Percentiles rank a stretch among this genome's conserved stretches.
Evolutionary conservation across 2,888 invertebrate species (phyloP).

Genomic region (Drosophila robusta): DNA sequence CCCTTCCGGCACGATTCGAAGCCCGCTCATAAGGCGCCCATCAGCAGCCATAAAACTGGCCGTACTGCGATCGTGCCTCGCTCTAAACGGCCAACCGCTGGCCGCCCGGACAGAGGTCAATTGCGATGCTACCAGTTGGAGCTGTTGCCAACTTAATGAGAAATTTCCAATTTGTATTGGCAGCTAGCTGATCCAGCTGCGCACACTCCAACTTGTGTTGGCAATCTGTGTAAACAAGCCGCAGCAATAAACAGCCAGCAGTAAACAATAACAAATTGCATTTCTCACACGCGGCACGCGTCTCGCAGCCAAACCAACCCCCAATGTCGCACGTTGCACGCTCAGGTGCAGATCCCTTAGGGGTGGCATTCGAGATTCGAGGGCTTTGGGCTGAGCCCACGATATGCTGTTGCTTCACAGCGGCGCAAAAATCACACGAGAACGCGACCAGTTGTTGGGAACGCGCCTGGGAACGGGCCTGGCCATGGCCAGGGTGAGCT

Average conservation of each 20-base stretch:
- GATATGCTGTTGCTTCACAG: conserved; percentile 61
- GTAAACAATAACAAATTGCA: conserved; percentile 69
- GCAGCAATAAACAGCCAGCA: conserved; percentile 15
- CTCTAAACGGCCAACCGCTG: conserved; percentile 3
- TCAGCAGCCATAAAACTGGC: conserved; percentile 40
- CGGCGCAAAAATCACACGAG: conserved; percentile 81
- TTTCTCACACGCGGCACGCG: conserved; percentile 72
- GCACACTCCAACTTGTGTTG: conserved; percentile 6
- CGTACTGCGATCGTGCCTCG: conserved; percentile 33
- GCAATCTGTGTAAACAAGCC: conserved; percentile 54
- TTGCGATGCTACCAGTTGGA: conserved; percentile 21
- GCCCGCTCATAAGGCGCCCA: conserved; percentile 31
- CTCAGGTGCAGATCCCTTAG: conserved; percentile 48
- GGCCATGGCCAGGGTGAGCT: conserved; percentile 22
- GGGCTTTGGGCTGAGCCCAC: conserved; percentile 12
- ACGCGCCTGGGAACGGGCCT: conserved; percentile 49
- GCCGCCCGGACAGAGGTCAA: conserved; percentile 32
- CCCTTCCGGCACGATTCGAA: conserved; percentile 51
- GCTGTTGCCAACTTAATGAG: conserved; percentile 38
- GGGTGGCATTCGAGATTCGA: conserved; percentile 52
- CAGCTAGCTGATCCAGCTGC: conserved; percentile 17
- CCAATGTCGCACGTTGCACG: conserved; percentile 29
- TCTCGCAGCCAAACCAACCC: conserved; percentile 44
- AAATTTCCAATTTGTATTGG: conserved; percentile 41
- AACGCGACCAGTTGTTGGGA: conserved; percentile 71